Evolutionary conservation across 1,140 invertebrate genomes (phyloP).

Genomic region (Bombus polaris): DNA sequence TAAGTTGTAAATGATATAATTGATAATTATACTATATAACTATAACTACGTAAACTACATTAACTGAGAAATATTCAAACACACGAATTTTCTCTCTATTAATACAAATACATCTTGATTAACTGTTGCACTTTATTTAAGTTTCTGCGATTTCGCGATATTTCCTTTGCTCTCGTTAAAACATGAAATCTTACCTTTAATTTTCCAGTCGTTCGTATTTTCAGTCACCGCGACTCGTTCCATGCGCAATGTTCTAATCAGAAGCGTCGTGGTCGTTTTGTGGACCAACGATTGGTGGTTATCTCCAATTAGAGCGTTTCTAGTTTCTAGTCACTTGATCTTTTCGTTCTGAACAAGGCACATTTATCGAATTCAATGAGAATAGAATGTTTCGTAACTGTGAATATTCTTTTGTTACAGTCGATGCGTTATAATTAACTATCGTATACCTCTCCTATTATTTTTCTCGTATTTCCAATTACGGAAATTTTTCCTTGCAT

Average conservation of each 20-base stretch:
- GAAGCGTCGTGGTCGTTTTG: background rate
- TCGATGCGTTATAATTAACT: background rate
- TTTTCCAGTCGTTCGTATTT: background rate
- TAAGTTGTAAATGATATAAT: too few species aligned
- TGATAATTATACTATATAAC: too few species aligned
- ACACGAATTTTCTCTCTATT: background rate
- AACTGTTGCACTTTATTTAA: background rate
- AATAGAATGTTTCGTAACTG: background rate
- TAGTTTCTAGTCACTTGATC: background rate
- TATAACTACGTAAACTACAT: too few species aligned
- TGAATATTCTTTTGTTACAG: background rate
- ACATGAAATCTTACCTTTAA: background rate
- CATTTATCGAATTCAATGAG: background rate
- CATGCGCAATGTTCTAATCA: background rate
- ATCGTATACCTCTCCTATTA: background rate
- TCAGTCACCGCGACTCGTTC: background rate
- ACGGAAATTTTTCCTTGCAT: background rate
- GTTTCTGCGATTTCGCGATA: background rate
- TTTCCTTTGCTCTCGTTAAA: background rate
- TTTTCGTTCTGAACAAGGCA: background rate
- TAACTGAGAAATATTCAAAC: background rate
- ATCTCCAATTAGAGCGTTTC: conserved; percentile 17
- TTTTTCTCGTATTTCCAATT: background rate
- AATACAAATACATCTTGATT: background rate
- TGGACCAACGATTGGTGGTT: background rate